Evolutionary conservation across 35 echinoderm and acorn worm species (phyloP).

Genomic region (Strongylocentrotus purpuratus): DNA sequence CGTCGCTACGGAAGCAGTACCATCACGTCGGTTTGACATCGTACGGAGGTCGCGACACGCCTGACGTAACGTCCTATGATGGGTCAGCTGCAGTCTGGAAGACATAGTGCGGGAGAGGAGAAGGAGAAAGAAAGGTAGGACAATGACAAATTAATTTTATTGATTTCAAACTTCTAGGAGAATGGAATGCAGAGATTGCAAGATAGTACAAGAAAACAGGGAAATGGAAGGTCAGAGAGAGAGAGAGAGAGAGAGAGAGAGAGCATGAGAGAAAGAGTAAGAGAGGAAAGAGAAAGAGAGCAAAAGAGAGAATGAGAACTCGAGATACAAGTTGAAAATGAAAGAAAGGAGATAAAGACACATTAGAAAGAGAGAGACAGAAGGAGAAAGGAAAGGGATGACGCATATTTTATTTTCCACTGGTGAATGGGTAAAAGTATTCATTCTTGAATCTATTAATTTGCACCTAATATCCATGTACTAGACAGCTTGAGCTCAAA

Average conservation of each 20-base stretch:
- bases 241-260: background rate
- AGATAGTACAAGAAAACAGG: background rate
- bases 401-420: no score
- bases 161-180: background rate
- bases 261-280: background rate
- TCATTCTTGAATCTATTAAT: background rate
- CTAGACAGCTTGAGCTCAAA: background rate
- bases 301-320: background rate
- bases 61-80: constrained; percentile 61
- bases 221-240: background rate
- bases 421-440: background rate
- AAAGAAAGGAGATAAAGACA: no score
- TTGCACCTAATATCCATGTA: background rate
- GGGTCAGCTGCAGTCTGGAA: constrained; percentile 61
- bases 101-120: constrained; percentile 25
- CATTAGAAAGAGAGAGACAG: no score
- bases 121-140: constrained; percentile 30
- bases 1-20: constrained; percentile 39
- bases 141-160: background rate
- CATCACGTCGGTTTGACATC: constrained; percentile 60
- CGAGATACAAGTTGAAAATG: no score
- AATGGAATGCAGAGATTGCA: background rate
- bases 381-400: no score
- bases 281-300: background rate
- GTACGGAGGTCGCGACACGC: constrained; percentile 51